Evolutionary conservation across 2,888 invertebrate species (phyloP), one percentile per base, ranked within the genome.

Genomic region (Fragum sueziense): DNA sequence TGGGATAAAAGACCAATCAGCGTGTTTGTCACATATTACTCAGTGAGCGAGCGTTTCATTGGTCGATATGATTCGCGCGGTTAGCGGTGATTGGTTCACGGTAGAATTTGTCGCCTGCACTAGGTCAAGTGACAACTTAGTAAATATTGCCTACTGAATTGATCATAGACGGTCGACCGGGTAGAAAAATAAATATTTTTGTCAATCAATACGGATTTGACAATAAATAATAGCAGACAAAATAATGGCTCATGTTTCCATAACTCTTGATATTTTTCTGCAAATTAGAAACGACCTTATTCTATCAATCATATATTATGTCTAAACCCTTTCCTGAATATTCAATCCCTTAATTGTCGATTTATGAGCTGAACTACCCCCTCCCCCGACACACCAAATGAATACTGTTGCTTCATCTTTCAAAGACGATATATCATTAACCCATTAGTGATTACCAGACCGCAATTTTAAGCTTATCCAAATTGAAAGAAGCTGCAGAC

Each of bases 1-100:
- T 69, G 52, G 51, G 29, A 29, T 68, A 68, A 69, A 22, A 33
- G 47, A 31, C 82, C 76, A 82, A 82, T 82, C 82, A 79, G n/a
- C 14, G 7, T 70, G 76, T 74, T 67, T 79, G 57, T 74, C 52
- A 79, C 82, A 76, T 3, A 6, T 62, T 22, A 41, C 51, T 27
- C 34, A 25, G 41, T 67, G 34, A 31, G 22, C 25, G 27, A 4
- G 14, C 9, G 6, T 47, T 73, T 34, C 59, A 77, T 77, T 77
- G 77, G 77, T 41, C 52, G n/a, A 52, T 52, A 27, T 72, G 20
- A 54, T 73, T 73, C 73, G 73, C 73, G 73, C 62, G 11, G 22
- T 11, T 1, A 3, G n/a, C 14, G 47, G 29, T 31, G 25, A 62
- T 72, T 61, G 72, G 61, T 14, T 61, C 0, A n/a, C 20, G 51